Percentiles rank a stretch among this genome's conserved stretches.
Conservation (phyloP, 2,797 vertebrate genomes). For the Manis javanica region DNA sequence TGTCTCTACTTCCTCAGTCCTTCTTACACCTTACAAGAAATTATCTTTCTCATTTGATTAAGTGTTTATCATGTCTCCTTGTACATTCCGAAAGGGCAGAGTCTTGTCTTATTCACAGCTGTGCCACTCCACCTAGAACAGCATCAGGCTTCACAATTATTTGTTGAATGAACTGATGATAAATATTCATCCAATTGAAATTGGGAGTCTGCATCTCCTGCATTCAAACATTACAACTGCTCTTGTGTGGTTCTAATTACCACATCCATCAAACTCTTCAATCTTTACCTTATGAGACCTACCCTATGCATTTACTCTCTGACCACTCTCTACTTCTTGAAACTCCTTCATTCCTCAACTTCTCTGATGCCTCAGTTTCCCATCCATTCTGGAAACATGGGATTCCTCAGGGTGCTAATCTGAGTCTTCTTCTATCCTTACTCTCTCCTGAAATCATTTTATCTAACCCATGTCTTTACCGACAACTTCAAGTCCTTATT, state of each 20-base stretch:
- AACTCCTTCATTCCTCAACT: conserved; percentile 6
- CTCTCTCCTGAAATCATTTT: neutral
- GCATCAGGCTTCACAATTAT: neutral
- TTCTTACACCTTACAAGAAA: conserved; percentile 19
- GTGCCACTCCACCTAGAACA: neutral
- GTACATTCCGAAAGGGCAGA: conserved; percentile 10
- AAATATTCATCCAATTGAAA: neutral
- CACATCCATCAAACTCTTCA: neutral
- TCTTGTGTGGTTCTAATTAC: neutral
- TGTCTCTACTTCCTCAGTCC: neutral
- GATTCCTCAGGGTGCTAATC: neutral
- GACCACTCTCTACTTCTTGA: neutral
- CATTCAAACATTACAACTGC: neutral
- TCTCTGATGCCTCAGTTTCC: conserved; percentile 19
- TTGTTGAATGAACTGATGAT: conserved; percentile 31
- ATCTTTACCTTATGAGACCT: neutral
- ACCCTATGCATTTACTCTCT: neutral
- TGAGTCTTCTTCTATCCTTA: neutral
- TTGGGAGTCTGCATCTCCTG: neutral
- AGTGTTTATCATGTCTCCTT: neutral
- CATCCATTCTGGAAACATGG: neutral
- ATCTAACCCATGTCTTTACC: neutral
- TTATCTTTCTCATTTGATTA: conserved; percentile 13
- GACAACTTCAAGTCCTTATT: neutral
- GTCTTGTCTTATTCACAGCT: neutral